Conservation (phyloP, 1,140 invertebrate genomes). For the Bombus consobrinus region DNA sequence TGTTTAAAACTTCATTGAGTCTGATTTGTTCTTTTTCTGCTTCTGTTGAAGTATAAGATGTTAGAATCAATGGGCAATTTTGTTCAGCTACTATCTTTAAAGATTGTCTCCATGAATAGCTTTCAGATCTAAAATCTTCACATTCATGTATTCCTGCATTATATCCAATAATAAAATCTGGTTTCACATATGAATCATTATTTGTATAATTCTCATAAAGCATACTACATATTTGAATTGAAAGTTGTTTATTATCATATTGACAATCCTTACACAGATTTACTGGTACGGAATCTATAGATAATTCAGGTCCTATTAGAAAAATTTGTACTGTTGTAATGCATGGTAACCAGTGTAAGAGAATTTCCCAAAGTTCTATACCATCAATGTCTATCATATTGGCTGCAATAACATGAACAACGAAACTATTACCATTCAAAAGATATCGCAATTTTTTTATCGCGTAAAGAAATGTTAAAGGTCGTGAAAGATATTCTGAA, state of each 20-base stretch:
- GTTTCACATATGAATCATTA: constrained; percentile 57
- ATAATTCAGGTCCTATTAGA: constrained; percentile 74
- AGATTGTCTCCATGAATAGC: constrained; percentile 70
- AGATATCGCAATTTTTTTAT: constrained; percentile 64
- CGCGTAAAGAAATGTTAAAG: constrained; percentile 72
- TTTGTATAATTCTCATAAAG: constrained; percentile 69
- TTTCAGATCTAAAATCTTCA: constrained; percentile 58
- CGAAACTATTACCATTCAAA: constrained; percentile 39
- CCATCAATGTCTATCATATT: constrained; percentile 68
- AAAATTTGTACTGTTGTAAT: constrained; percentile 60
- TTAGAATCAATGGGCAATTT: constrained; percentile 74
- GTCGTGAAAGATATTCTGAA: constrained; percentile 72
- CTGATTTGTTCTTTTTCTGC: constrained; percentile 69
- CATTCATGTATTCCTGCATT: constrained; percentile 75
- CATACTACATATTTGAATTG: constrained; percentile 47
- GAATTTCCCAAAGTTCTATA: constrained; percentile 71
- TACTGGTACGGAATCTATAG: constrained; percentile 26
- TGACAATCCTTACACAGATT: constrained; percentile 67
- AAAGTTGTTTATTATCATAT: constrained; percentile 54
- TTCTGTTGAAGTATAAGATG: constrained; percentile 71
- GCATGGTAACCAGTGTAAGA: constrained; percentile 72
- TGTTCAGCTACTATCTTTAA: constrained; percentile 64
- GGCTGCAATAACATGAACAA: constrained; percentile 73
- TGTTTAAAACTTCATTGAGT: constrained; percentile 64
- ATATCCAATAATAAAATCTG: constrained; percentile 74